Conservation (phyloP, 2,113 vertebrate species). For the Chitala chitala region DNA sequence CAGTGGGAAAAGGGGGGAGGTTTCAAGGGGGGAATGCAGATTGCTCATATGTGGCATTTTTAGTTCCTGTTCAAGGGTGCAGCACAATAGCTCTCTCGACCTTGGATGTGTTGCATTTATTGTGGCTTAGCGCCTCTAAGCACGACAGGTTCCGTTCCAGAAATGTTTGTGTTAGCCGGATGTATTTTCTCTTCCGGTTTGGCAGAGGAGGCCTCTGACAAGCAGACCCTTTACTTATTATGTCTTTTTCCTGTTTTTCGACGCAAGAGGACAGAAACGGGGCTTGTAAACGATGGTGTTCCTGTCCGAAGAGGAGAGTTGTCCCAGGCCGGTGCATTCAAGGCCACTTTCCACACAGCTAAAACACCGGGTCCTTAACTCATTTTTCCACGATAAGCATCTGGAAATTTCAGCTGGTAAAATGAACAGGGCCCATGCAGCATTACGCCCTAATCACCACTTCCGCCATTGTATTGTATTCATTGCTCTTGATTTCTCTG, state of each 20-base stretch:
- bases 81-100: not conserved
- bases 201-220: not conserved
- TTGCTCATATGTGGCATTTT: not conserved
- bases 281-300: slow-evolving; percentile 39
- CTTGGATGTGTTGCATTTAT: not conserved
- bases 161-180: not conserved
- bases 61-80: not conserved
- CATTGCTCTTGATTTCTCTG: not conserved
- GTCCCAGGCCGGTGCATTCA: not conserved
- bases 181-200: not conserved
- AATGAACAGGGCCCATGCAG: not conserved
- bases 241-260: slow-evolving; percentile 45
- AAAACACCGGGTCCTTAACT: not conserved
- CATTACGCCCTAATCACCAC: slow-evolving; percentile 1
- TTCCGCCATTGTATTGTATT: not conserved
- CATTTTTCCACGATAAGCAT: slow-evolving; percentile 11
- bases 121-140: not conserved
- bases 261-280: slow-evolving; percentile 35
- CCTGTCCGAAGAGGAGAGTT: slow-evolving; percentile 33
- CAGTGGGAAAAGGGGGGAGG: too few species aligned
- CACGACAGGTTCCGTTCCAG: not conserved
- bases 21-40: not conserved
- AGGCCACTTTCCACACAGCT: not conserved
- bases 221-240: slow-evolving; percentile 34
- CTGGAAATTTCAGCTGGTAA: not conserved